Percentiles rank a stretch among this genome's conserved stretches.
Evolutionary conservation across 2,797 vertebrate genomes (phyloP).

Genomic region (Heterohyrax brucei): DNA sequence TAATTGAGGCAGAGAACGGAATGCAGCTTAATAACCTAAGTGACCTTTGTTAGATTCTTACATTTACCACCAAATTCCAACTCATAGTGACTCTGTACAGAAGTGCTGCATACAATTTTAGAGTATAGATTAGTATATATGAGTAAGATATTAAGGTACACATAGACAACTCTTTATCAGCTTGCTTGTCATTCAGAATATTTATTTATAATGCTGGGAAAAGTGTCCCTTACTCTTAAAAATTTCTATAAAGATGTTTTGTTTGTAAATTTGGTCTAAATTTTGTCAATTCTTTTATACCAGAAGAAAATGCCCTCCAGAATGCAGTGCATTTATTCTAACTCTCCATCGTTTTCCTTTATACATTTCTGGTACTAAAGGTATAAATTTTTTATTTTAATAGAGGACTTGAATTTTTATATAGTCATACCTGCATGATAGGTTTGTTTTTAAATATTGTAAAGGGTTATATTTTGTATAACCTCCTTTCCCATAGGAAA

Average conservation of each 20-base stretch:
- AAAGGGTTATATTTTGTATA: not conserved
- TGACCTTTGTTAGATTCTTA: too few relatives aligned
- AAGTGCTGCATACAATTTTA: not conserved
- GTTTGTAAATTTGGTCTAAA: not conserved
- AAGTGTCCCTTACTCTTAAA: slow-evolving; percentile 19
- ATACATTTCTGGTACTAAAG: not conserved
- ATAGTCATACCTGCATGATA: not conserved
- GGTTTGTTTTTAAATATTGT: slow-evolving; percentile 27
- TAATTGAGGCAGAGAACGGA: too few relatives aligned
- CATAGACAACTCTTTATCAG: not conserved
- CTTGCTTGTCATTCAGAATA: not conserved
- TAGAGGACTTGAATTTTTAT: slow-evolving; percentile 10
- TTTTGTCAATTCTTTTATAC: not conserved
- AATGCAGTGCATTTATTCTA: not conserved
- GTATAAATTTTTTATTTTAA: not conserved
- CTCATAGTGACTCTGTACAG: not conserved
- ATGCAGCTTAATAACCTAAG: too few relatives aligned
- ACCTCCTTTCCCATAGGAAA: slow-evolving; percentile 20
- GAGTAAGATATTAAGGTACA: not conserved
- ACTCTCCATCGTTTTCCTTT: slow-evolving; percentile 9
- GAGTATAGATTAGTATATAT: not conserved
- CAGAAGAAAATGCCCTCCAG: not conserved
- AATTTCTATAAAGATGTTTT: not conserved
- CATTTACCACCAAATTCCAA: too few relatives aligned
- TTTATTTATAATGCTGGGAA: not conserved